Evolutionary conservation across 2,113 vertebrate species (phyloP), one percentile per base, ranked within the genome.

Genomic region (Thermophis baileyi): DNA sequence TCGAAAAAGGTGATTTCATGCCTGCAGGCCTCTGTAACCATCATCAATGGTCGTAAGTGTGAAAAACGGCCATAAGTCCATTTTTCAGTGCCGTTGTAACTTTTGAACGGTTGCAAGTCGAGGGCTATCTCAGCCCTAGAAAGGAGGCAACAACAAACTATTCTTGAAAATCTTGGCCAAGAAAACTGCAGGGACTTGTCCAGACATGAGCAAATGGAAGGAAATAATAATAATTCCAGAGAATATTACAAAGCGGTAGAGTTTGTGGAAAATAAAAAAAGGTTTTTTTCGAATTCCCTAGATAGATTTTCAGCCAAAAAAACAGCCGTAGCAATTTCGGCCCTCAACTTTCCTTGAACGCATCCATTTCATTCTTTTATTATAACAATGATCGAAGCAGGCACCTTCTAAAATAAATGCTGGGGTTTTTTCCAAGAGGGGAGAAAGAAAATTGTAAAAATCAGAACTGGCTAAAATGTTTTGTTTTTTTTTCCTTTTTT

Each of bases 211-310:
- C 16, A 16, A 53, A 53, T 53, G 51, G 16, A 53, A 53, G 51
- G 47, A 53, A 51, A 51, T 4, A 53, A 53, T 18, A 53, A 53
- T 53, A 53, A 53, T 53, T 22, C 49, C 6, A 87, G 88, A 90
- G 5, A 92, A 30, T 12, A 22, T 5, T 54, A 74, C 53, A 49
- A 40, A 6, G 54, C 1, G 0, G 16, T 0, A 90, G 22, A 92
- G 51, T n/a, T 54, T 88, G 20, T n/a, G 89, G 89, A 91, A 60
- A 53, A 53, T 18, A 90, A 44, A 92, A 87, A 87, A 4, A 87
- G 51, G 90, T n/a, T 53, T 54, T 35, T 0, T 6, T 14, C 2
- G 4, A 85, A 35, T 54, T 35, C 16, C 8, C 20, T 35, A 30
- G 9, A 1, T 30, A 5, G 35, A 18, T 44, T 91, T 24, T 89